Percentiles rank a stretch among this genome's conserved stretches.
Evolutionary conservation across 2,888 invertebrate species (phyloP).

Genomic region (Tridacna gigas): DNA sequence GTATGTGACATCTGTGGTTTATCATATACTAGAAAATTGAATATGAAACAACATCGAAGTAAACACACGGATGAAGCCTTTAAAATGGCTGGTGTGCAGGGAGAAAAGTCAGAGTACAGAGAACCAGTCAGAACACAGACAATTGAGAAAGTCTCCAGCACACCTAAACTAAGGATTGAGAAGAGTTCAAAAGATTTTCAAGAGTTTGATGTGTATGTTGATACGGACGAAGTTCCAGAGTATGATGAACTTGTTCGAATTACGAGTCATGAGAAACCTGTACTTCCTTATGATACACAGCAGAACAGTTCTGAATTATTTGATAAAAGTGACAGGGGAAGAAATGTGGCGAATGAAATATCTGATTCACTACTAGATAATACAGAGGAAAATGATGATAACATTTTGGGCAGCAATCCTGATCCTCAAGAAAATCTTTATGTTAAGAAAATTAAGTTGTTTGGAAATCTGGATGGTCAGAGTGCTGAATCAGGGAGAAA

Average conservation of each 20-base stretch:
- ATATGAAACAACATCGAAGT: slow-evolving; percentile 25
- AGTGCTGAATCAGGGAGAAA: background rate
- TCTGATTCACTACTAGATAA: background rate
- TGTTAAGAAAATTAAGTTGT: background rate
- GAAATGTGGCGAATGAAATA: background rate
- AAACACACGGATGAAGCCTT: slow-evolving; percentile 30
- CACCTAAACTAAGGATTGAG: background rate
- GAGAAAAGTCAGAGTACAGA: background rate
- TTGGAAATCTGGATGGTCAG: background rate
- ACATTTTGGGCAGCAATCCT: background rate
- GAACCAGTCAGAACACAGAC: background rate
- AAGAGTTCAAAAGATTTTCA: background rate
- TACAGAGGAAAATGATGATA: background rate
- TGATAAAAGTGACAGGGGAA: background rate
- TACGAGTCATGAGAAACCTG: background rate
- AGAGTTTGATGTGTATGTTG: slow-evolving; percentile 8
- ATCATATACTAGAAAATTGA: slow-evolving; percentile 15
- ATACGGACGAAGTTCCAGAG: slow-evolving; percentile 9
- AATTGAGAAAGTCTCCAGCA: background rate
- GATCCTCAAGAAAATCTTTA: background rate
- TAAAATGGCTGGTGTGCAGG: slow-evolving; percentile 11
- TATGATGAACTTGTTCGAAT: slow-evolving; percentile 5
- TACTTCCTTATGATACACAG: background rate
- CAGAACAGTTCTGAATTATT: background rate
- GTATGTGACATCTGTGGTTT: slow-evolving; percentile 24